Evolutionary conservation across 1,140 invertebrate species (phyloP).

Genomic region (Drosophila albomicans): DNA sequence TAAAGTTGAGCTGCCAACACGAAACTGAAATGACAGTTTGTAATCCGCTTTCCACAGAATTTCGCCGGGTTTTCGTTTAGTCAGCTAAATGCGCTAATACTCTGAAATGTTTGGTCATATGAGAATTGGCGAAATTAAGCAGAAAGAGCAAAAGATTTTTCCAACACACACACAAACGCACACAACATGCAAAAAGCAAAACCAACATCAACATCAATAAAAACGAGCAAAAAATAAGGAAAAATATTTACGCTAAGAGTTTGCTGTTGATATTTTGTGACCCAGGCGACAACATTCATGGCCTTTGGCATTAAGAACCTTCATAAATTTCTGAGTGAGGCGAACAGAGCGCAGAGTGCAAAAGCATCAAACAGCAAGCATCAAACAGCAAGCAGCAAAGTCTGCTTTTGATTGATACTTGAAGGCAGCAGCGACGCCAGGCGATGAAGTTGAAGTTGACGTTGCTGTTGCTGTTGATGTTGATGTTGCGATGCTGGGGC

Average conservation of each 20-base stretch:
- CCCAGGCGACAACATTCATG: slow-evolving; percentile 76
- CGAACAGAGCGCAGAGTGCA: slow-evolving; percentile 44
- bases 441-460: slow-evolving; percentile 24
- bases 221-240: slow-evolving; percentile 23
- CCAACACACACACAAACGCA: background rate
- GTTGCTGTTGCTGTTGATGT: slow-evolving; percentile 18
- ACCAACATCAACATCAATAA: slow-evolving; percentile 6
- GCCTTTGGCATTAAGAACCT: slow-evolving; percentile 79
- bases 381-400: slow-evolving; percentile 32
- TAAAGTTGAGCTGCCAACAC: slow-evolving; percentile 22
- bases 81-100: background rate
- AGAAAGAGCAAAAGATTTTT: slow-evolving; percentile 1
- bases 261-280: slow-evolving; percentile 60
- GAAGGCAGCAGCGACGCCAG: slow-evolving; percentile 37
- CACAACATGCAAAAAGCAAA: background rate
- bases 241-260: slow-evolving; percentile 48
- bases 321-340: slow-evolving; percentile 75
- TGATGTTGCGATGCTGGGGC: slow-evolving; percentile 34
- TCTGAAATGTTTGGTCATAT: background rate
- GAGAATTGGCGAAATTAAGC: slow-evolving; percentile 17
- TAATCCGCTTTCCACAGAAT: slow-evolving; percentile 16
- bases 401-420: slow-evolving; percentile 82
- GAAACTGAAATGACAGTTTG: slow-evolving; percentile 19
- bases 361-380: background rate
- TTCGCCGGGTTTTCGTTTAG: slow-evolving; percentile 4